Percentiles rank a stretch among this genome's conserved stretches.
Evolutionary conservation across 2,888 invertebrate species (phyloP).

Genomic region (Dolomedes plantarius): DNA sequence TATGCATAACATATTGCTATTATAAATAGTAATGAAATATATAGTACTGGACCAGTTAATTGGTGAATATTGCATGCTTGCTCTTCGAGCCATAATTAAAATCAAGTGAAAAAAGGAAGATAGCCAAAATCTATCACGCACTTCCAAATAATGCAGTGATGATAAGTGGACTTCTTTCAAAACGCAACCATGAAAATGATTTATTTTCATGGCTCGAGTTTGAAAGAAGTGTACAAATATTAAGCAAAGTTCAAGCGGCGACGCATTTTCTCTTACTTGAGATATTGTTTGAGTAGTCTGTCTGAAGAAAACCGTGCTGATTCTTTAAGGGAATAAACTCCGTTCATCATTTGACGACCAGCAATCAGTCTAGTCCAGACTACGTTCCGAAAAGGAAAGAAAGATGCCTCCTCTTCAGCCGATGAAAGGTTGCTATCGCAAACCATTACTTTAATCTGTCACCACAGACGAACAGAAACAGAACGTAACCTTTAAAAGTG

Average conservation of each 20-base stretch:
- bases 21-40: no score
- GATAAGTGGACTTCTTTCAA: not conserved
- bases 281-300: not conserved
- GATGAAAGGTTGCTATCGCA: constrained; percentile 14
- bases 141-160: not conserved
- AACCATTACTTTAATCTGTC: constrained; percentile 17
- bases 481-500: constrained; percentile 39
- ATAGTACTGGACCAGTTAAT: no score
- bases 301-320: not conserved
- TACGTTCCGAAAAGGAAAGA: constrained; percentile 6
- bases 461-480: not conserved
- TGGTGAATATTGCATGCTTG: no score
- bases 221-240: not conserved
- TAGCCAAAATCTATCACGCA: no score
- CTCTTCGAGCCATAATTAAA: no score
- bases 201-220: not conserved
- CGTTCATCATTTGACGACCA: constrained; percentile 5
- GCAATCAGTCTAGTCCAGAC: not conserved
- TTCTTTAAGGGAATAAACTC: not conserved
- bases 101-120: no score
- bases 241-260: not conserved
- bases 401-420: not conserved
- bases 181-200: not conserved
- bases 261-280: not conserved
- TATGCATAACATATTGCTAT: no score